These are phyloP conservation scores for Drosophila demipolita DNA, from an alignment of 2,888 invertebrate genomes.

Conservation along the genomic window DNA sequence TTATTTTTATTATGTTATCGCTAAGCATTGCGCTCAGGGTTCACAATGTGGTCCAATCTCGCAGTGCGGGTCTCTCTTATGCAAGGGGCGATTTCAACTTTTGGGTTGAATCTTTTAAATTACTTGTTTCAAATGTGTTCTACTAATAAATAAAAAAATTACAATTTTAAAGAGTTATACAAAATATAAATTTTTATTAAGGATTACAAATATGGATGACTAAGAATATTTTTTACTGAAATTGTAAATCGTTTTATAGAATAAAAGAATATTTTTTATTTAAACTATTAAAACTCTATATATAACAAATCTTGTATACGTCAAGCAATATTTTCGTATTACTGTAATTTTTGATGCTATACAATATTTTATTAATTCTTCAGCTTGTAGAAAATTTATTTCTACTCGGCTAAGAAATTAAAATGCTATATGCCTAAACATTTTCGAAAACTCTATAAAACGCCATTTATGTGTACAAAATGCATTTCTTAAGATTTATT, in stretches of 20 bases:
- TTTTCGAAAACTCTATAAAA: background rate
- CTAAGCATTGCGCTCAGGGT: slow-evolving; percentile 34
- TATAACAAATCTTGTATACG: no score
- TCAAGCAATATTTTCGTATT: no score
- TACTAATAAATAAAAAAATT: background rate
- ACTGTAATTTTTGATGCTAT: no score
- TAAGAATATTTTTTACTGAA: background rate
- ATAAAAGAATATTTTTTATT: background rate
- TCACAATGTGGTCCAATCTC: background rate
- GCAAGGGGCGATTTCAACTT: background rate
- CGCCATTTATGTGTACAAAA: background rate
- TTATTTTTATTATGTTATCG: slow-evolving; percentile 68
- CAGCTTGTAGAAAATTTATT: background rate
- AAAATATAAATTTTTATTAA: background rate
- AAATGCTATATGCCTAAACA: background rate
- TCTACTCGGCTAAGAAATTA: background rate
- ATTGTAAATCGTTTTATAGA: background rate
- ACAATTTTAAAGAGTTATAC: background rate
- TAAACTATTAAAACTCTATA: background rate
- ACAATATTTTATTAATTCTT: background rate
- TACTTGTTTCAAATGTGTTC: background rate
- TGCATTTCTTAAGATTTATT: background rate
- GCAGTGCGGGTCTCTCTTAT: background rate
- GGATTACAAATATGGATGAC: no score
- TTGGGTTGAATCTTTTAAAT: background rate